A percentile compares a stretch with the other conserved stretches of the same genome.
phyloP scores from a whole-genome alignment of 2,888 invertebrate species.

The Ariolimax columbianus region DNA sequence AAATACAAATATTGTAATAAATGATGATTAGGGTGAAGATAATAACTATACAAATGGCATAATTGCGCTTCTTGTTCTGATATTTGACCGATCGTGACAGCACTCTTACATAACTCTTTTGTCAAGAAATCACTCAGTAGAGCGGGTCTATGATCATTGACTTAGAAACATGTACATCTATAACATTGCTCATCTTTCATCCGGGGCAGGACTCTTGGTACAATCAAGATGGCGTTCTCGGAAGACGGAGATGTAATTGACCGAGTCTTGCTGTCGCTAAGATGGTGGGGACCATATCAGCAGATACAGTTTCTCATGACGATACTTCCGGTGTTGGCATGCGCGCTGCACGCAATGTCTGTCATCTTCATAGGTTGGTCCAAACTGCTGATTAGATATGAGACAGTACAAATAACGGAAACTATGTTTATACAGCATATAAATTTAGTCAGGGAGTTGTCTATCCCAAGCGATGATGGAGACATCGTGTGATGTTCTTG shows the following conservation, averaged over 20 bases:
- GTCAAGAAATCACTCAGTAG: too few relatives aligned
- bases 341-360: slow-evolving; percentile 46
- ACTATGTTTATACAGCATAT: too few relatives aligned
- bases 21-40: too few relatives aligned
- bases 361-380: slow-evolving; percentile 50
- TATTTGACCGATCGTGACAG: too few relatives aligned
- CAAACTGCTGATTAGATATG: background rate
- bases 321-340: slow-evolving; percentile 29
- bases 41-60: too few relatives aligned
- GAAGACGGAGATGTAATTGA: slow-evolving; percentile 36
- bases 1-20: too few relatives aligned
- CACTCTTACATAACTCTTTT: too few relatives aligned
- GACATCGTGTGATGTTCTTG: too few relatives aligned
- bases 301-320: slow-evolving; percentile 38
- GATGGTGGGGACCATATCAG: slow-evolving; percentile 53
- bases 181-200: too few relatives aligned
- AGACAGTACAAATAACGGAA: background rate
- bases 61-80: too few relatives aligned
- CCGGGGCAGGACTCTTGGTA: background rate
- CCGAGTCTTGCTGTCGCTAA: slow-evolving; percentile 36
- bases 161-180: background rate
- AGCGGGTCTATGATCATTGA: background rate
- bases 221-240: slow-evolving; percentile 8
- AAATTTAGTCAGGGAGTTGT: background rate
- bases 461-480: too few relatives aligned